Evolutionary conservation across 64 coral and sea anemone species (phyloP).

Genomic region (Actinia tenebrosa): DNA sequence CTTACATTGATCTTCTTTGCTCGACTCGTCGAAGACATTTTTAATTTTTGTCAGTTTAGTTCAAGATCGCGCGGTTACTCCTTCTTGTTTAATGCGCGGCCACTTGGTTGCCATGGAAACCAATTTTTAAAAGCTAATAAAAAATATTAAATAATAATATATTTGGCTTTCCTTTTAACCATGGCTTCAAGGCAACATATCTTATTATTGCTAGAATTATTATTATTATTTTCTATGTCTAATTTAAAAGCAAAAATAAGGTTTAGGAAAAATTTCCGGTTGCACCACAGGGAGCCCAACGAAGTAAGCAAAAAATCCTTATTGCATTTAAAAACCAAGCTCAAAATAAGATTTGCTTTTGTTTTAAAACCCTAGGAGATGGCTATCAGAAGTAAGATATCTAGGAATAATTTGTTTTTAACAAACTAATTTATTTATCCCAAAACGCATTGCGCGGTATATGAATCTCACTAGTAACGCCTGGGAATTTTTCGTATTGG

Average conservation of each 20-base stretch:
- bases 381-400: too few species aligned
- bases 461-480: not conserved
- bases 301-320: too few species aligned
- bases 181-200: not conserved
- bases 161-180: not conserved
- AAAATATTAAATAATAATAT: not conserved
- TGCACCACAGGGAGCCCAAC: too few species aligned
- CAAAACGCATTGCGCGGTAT: not conserved
- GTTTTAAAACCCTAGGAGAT: too few species aligned
- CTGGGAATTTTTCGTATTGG: not conserved
- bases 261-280: too few species aligned
- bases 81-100: conserved; percentile 51
- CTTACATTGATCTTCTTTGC: conserved; percentile 70
- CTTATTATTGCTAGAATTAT: not conserved
- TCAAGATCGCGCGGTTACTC: conserved; percentile 28
- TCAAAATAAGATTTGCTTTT: too few species aligned
- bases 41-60: conserved; percentile 27
- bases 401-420: too few species aligned
- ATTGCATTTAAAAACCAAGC: too few species aligned
- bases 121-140: not conserved
- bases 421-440: not conserved
- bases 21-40: conserved; percentile 92
- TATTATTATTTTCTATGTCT: too few species aligned
- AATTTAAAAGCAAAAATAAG: too few species aligned
- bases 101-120: conserved; percentile 77